Percentiles rank a stretch among this genome's conserved stretches.
phyloP scores from a whole-genome alignment of 2,113 vertebrate species.

The Phylloscopus whistleri region DNA sequence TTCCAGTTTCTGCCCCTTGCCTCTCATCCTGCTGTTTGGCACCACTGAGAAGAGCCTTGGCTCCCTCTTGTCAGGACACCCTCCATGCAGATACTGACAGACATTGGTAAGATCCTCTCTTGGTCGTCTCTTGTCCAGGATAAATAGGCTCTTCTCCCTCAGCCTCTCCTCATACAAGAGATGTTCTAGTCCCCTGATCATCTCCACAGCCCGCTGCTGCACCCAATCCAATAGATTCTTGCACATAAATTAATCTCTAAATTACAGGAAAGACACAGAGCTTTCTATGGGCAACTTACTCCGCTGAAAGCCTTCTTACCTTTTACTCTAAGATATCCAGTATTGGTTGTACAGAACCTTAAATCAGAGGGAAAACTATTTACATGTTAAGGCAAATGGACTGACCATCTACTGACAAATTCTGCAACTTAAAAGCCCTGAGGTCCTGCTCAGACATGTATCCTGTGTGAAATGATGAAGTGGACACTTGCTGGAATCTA shows the following conservation, averaged over 20 bases:
- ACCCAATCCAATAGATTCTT: background rate
- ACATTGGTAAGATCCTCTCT: background rate
- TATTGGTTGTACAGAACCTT: background rate
- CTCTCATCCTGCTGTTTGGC: background rate
- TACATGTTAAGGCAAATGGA: background rate
- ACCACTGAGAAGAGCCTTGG: background rate
- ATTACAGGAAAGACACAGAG: background rate
- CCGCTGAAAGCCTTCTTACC: background rate
- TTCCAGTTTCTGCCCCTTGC: background rate
- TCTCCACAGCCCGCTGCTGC: background rate
- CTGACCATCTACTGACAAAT: background rate
- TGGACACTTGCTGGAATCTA: background rate
- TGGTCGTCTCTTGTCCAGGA: fast-evolving
- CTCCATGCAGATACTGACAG: background rate
- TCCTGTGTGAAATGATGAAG: background rate
- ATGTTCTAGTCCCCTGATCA: background rate
- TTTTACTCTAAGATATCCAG: background rate
- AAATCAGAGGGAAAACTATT: background rate
- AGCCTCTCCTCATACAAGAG: fast-evolving
- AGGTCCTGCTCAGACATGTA: background rate
- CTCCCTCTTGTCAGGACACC: background rate
- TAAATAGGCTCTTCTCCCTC: background rate
- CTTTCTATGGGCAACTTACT: background rate
- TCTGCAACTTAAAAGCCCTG: background rate
- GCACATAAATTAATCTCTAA: background rate